Evolutionary conservation across 2,113 vertebrate genomes (phyloP).

Genomic region (Lipotes vexillifer): DNA sequence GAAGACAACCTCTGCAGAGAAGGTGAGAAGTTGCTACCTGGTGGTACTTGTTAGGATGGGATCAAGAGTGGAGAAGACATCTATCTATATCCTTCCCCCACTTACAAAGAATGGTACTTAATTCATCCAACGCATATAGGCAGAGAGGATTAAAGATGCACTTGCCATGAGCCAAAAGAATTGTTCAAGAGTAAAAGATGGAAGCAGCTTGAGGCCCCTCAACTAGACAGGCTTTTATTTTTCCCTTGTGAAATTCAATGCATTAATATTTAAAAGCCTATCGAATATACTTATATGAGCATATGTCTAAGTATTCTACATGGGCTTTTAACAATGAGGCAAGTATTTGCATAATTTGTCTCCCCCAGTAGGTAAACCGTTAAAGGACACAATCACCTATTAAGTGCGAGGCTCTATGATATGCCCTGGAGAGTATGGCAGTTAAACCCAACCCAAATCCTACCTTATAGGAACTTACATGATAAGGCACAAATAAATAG

Average conservation of each 20-base stretch:
- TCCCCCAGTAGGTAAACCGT: not conserved
- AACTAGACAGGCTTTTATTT: not conserved
- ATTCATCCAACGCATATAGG: not conserved
- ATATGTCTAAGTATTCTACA: not conserved
- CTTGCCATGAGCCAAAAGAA: constrained; percentile 7
- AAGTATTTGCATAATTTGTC: not conserved
- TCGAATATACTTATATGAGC: not conserved
- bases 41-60: not conserved
- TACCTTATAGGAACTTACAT: not conserved
- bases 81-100: not conserved
- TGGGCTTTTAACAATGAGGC: not conserved
- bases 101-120: not conserved
- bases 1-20: not conserved
- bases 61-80: not conserved
- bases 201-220: not conserved
- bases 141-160: not conserved
- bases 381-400: not conserved
- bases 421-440: not conserved
- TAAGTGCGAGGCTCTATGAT: not conserved
- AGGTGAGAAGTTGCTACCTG: constrained; percentile 37
- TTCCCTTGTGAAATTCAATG: not conserved
- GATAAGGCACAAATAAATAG: not conserved
- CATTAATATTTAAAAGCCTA: not conserved
- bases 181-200: not conserved
- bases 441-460: not conserved